Base-by-base conservation (phyloP, 2,797 vertebrate genomes). In the Streptopelia turtur region DNA sequence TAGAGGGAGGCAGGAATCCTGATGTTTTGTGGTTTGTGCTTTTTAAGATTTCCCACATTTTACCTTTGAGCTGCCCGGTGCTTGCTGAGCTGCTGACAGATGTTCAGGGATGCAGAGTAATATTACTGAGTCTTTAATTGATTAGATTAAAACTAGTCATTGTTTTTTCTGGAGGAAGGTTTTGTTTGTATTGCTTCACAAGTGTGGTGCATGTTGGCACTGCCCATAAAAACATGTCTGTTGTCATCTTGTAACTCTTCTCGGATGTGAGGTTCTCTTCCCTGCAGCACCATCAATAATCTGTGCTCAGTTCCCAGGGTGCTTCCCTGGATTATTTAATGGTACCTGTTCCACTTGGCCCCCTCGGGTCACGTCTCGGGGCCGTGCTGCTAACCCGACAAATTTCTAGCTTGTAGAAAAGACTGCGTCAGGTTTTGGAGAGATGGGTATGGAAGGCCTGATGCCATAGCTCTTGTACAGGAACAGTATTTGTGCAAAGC, bases 351-450 rank as follows among this genome's bases (percentile, higher is more conserved):
- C 30, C 6, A 5, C 61, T 31, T 37, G 18, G 35, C 43, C n/a
- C 47, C 33, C 20, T 83, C 41, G 17, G 28, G 71, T 70, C 0
- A 0, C 16, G 35, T 49, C 56, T 49, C 5, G 2, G 65, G 31
- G 33, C 31, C 7, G 0, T 10, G 17, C 31, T 68, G 0, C 28
- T 4, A 6, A 9, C 30, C 13, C n/a, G n/a, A 10, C 14, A 6
- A 6, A 41, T 43, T 74, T 57, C 64, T 10, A 9, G 14, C 23
- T 63, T 45, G 31, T 39, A 23, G 47, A 6, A 80, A 33, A 60
- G 39, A 13, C 52, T 37, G 52, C 11, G 3, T 24, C n/a, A 11
- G 14, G 14, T 33, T 93, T 81, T 68, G 45, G 35, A 47, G 41
- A 47, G 25, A 3, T 10, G 2, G 13, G 2, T 39, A 1, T 55